Evolutionary conservation across 2,113 vertebrate species (phyloP).

Genomic region (Muntiacus reevesi): DNA sequence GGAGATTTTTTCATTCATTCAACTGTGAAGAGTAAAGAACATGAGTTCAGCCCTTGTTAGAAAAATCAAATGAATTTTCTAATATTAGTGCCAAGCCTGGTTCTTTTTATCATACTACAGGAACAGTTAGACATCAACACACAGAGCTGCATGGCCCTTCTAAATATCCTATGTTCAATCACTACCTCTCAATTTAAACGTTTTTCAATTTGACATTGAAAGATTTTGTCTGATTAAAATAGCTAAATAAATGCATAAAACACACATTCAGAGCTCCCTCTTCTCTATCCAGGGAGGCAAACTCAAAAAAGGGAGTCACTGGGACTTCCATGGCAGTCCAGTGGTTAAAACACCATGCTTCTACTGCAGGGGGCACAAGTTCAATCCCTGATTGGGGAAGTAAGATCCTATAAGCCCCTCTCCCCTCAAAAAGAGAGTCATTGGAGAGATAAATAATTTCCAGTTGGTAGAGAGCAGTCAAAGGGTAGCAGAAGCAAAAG

Average conservation of each 20-base stretch:
- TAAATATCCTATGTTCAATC: not conserved
- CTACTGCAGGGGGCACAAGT: not conserved
- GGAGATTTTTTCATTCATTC: not conserved
- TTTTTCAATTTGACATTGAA: not conserved
- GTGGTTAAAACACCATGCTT: not conserved
- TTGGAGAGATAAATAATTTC: not conserved
- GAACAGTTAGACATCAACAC: not conserved
- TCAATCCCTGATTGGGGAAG: not conserved
- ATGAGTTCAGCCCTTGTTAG: not conserved
- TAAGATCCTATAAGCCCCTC: not conserved
- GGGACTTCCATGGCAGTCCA: not conserved
- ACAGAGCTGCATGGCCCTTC: not conserved
- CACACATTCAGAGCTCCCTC: not conserved
- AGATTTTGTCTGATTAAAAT: not conserved
- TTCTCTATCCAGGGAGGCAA: not conserved
- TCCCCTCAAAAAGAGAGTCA: too few species aligned
- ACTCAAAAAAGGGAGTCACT: not conserved
- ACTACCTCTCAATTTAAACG: not conserved
- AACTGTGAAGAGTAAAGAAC: not conserved
- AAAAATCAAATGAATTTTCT: not conserved
- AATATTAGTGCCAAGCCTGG: not conserved
- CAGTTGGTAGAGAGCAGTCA: not conserved
- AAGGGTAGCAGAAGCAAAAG: not conserved
- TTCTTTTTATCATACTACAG: not conserved
- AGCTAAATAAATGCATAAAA: not conserved